Evolutionary conservation across 92 coral and sea anemone genomes (phyloP), one percentile per base, ranked within the genome.

Genomic region (Zoanthus gigantus): DNA sequence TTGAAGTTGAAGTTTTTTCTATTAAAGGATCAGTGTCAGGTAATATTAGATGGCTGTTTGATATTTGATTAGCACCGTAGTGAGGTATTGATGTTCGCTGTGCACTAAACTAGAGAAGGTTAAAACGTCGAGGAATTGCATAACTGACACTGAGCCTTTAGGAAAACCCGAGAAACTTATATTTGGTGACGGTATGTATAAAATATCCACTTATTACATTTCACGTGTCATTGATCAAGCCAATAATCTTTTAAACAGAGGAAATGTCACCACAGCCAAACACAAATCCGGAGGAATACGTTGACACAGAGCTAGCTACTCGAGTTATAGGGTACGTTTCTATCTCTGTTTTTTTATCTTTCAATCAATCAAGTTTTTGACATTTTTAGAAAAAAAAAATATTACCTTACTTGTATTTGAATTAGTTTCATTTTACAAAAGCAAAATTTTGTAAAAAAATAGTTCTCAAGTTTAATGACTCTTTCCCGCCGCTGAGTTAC

Each of bases 291-390:
- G 73, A 79, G 4, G 96, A 84, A 56, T 94, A 94, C 63, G 89
- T 84, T 9, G 91, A 71, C 32, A 84, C 94, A 31, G 92, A 88
- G 29, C 90, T 94, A 42, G 96, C 96, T 14, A 83, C 90, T 44
- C 92, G 86, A 71, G 91, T 94, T 9, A 78, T 72, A 8, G 94
- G 96, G 96, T 94, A 81, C 46, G 94, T 84, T 32, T 31, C 2
- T 63, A 11, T 50, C 8, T 47, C 5, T 60, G 8, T 60, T 3
- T 14, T 16, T 60, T 4, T 60, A 7, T 14, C 6, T n/a, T n/a
- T 60, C 23, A 14, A 7, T 14, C 17, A 60, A 6, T 15, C 7
- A 60, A 0, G 23, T 60, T 15, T 14, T 60, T 60, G 67, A 60
- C 67, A 60, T 56, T 17, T 9, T 4, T 9, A 9, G 17, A 10